phyloP scores from a whole-genome alignment of 2,113 vertebrate species.

The Petaurus breviceps region DNA sequence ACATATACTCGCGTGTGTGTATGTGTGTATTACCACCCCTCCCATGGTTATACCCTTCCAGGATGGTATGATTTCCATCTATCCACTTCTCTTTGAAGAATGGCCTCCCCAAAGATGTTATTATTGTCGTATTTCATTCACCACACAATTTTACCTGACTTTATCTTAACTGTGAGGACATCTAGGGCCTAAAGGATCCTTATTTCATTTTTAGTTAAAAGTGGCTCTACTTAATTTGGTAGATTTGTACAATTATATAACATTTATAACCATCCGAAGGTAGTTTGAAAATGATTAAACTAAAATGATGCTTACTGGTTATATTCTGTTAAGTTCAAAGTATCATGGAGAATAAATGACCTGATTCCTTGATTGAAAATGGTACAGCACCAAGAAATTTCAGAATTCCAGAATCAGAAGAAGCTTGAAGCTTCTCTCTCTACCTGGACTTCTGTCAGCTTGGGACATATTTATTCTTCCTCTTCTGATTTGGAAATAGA shows the following conservation, averaged over 20 bases:
- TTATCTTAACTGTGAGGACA: not conserved
- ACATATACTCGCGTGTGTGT: too few relatives aligned
- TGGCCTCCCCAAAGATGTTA: not conserved
- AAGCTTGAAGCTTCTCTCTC: not conserved
- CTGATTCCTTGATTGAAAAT: not conserved
- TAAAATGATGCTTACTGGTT: not conserved
- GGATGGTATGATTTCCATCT: not conserved
- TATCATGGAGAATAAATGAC: not conserved
- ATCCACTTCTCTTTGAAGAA: not conserved
- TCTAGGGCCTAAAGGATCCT: not conserved
- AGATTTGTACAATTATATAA: not conserved
- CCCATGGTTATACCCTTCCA: not conserved
- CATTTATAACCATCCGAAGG: not conserved
- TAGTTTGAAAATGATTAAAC: not conserved
- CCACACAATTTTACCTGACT: not conserved
- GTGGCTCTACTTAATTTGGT: not conserved
- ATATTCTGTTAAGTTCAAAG: not conserved
- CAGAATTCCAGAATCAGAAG: not conserved
- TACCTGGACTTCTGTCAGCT: not conserved
- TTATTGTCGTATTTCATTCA: not conserved
- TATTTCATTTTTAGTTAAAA: not conserved
- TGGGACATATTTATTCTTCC: not conserved
- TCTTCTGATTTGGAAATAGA: not conserved
- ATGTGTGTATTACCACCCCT: too few relatives aligned
- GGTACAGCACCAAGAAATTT: not conserved